Conservation (phyloP, 2,888 invertebrate species). For the Therioaphis trifolii region DNA sequence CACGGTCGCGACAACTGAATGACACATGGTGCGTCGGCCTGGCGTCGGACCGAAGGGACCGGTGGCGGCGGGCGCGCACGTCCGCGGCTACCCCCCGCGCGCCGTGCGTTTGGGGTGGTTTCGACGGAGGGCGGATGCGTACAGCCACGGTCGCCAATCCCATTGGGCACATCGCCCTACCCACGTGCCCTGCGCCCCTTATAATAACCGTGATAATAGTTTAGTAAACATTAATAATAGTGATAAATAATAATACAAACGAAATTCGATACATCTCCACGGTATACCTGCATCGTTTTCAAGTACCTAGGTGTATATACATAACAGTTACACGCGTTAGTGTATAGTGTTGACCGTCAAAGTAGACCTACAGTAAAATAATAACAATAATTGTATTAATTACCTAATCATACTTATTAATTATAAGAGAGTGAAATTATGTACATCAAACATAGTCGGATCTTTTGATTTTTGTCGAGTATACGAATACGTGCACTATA, state of each 20-base stretch:
- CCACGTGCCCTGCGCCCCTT: conserved; percentile 52
- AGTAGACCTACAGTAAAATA: too few species aligned
- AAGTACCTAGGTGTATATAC: too few species aligned
- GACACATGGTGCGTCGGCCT: conserved; percentile 51
- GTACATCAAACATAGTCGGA: too few species aligned
- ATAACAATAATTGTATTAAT: too few species aligned
- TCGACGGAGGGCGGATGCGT: conserved; percentile 56
- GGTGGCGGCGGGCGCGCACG: conserved; percentile 8
- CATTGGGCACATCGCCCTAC: conserved; percentile 48
- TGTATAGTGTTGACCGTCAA: too few species aligned
- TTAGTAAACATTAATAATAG: not conserved
- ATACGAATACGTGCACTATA: too few species aligned
- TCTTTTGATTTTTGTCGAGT: too few species aligned
- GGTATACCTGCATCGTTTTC: too few species aligned
- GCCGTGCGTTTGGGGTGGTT: conserved; percentile 49
- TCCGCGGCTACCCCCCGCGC: conserved; percentile 21
- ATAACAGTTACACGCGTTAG: too few species aligned
- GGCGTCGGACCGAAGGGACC: conserved; percentile 36
- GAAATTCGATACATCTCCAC: not conserved
- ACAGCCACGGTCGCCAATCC: conserved; percentile 38
- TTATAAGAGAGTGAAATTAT: too few species aligned
- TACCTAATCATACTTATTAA: too few species aligned
- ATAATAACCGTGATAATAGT: conserved; percentile 37
- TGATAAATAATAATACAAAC: not conserved
- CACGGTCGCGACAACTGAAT: conserved; percentile 35